Percentiles rank a stretch among this genome's conserved stretches.
Conservation (phyloP, 2,113 vertebrate genomes). For the Calcarius ornatus region DNA sequence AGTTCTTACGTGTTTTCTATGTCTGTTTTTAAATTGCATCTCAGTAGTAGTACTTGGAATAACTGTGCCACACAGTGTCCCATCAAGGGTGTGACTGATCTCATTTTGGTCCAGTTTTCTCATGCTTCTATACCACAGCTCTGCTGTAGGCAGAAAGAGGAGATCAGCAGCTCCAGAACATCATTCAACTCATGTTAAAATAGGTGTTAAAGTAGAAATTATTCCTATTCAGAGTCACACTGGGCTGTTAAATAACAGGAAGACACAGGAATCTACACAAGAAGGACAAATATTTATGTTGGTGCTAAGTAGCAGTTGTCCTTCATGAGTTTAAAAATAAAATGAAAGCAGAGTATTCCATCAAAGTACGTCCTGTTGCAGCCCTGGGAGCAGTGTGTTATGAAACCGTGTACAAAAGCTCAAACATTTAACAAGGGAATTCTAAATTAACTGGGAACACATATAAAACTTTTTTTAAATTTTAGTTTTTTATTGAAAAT, state of each 20-base stretch:
- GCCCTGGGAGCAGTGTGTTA: not conserved
- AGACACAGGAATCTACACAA: not conserved
- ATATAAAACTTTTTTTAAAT: not conserved
- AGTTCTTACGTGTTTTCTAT: not conserved
- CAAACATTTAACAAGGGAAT: not conserved
- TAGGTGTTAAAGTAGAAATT: not conserved
- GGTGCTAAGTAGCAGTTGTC: conserved; percentile 29
- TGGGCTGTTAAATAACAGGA: conserved; percentile 26
- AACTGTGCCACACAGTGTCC: not conserved
- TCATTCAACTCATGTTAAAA: not conserved
- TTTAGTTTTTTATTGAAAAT: not conserved
- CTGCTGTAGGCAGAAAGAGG: not conserved
- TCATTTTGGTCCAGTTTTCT: not conserved
- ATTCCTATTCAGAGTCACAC: not conserved
- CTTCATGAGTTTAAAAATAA: conserved; percentile 36
- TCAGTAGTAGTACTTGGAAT: not conserved
- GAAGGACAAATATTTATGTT: conserved; percentile 21
- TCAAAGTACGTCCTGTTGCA: not conserved
- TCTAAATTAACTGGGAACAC: not conserved
- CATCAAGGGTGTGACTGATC: not conserved
- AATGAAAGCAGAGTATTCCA: not conserved
- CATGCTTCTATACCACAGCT: not conserved
- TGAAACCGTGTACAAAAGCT: not conserved
- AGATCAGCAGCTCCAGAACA: not conserved
- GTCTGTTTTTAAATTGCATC: not conserved